Evolutionary conservation across 2,797 vertebrate species (phyloP).

Genomic region (Crenichthys baileyi): DNA sequence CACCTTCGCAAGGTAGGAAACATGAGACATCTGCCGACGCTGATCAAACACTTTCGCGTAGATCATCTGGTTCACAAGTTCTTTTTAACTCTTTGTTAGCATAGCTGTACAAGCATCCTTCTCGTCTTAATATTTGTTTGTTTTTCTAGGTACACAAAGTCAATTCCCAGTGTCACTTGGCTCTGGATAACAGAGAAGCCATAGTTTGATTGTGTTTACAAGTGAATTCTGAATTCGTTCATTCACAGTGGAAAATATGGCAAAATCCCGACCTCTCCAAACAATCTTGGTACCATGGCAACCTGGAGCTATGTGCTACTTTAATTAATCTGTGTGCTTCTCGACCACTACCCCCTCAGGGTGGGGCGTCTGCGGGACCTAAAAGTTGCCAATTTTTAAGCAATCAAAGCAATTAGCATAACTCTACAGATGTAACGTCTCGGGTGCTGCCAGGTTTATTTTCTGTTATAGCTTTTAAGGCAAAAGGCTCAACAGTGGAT

Average conservation of each 20-base stretch:
- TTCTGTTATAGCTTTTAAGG: conserved; percentile 75
- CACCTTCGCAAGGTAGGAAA: conserved; percentile 73
- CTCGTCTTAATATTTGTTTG: conserved; percentile 19
- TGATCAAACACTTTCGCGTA: conserved; percentile 62
- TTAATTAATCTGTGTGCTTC: conserved; percentile 70
- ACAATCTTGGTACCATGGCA: conserved; percentile 79
- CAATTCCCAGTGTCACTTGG: conserved; percentile 58
- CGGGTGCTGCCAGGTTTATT: conserved; percentile 71
- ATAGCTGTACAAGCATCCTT: conserved; percentile 71
- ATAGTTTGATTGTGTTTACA: conserved; percentile 73
- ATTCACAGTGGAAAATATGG: conserved; percentile 82
- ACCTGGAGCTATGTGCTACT: conserved; percentile 77
- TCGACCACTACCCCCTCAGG: conserved; percentile 62
- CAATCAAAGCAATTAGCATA: conserved; percentile 65
- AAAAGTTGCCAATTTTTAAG: conserved; percentile 47
- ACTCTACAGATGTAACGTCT: conserved; percentile 59
- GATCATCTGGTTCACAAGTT: conserved; percentile 57
- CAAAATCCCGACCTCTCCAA: conserved; percentile 70
- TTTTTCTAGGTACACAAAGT: conserved; percentile 69
- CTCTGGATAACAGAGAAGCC: conserved; percentile 65
- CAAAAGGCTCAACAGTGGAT: conserved; percentile 83
- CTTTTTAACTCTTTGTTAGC: conserved; percentile 68
- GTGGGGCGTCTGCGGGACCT: conserved; percentile 43
- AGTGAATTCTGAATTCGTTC: conserved; percentile 74
- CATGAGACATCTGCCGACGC: conserved; percentile 66